Base-by-base conservation (phyloP, 2,113 vertebrate species). In the Platichthys stellatus region DNA sequence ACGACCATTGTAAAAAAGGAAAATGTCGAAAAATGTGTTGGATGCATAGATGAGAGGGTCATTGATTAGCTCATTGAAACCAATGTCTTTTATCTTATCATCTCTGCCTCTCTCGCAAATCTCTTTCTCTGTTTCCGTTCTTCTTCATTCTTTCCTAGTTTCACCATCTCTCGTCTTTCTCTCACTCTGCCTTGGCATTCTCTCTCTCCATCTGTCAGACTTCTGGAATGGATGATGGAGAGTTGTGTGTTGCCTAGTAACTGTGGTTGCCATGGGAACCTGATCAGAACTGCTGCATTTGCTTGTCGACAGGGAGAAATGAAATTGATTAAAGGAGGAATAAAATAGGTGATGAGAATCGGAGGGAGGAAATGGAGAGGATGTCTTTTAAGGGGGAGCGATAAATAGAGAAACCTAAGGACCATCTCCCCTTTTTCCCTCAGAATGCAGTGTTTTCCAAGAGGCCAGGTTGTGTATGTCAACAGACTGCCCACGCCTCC, bases 141-240 rank as follows among this genome's bases (percentile, higher is more conserved):
- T 13, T 68, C 21, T 66, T 56, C 57, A 17, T 54, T 74, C 71
- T 69, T 51, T 71, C 66, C 63, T 45, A 14, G 61, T 71, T 49
- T 60, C 74, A 60, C 7, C 57, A 51, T 59, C 69, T 76, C 62
- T 31, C 51, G 10, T 73, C 45, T 63, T 38, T 80, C 71, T 81
- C 68, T 73, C 78, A 20, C 80, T 75, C 72, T 51, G 72, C 83
- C 72, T 86, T 72, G 83, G 83, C 78, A 66, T 89, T 78, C 86
- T 88, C 72, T 56, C 78, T 81, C 86, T 93, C 92, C 92, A 90
- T 94, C 93, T 94, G 94, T 94, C 89, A 91, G 92, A 95, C 91
- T 94, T 93, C 91, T 93, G 93, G 93, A 94, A 94, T 93, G 93
- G 93, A 91, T 93, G 93, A 93, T 93, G 91, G 92, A 93, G 93